Evolutionary conservation across 2,888 invertebrate genomes (phyloP).

Genomic region (Hydropsyche betteni): DNA sequence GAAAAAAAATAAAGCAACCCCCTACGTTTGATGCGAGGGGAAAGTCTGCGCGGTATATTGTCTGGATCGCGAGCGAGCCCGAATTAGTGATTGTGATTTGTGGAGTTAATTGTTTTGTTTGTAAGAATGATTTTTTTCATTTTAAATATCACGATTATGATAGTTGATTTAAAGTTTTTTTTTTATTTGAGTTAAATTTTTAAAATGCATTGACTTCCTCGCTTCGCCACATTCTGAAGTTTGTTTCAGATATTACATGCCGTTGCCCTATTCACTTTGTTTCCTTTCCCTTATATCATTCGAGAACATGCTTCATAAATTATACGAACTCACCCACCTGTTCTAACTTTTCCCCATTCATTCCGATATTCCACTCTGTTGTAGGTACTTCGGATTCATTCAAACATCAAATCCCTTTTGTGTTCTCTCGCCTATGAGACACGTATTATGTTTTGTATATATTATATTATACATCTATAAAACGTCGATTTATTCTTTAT

Average conservation of each 20-base stretch:
- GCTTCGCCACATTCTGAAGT: neutral
- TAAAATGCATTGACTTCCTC: too few species aligned
- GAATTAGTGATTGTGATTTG: too few species aligned
- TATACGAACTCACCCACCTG: conserved; percentile 32
- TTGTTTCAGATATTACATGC: conserved; percentile 29
- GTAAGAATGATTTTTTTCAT: too few species aligned
- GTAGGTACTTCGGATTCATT: conserved; percentile 21
- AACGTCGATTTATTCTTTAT: too few species aligned
- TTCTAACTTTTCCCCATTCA: conserved; percentile 32
- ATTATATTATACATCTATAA: too few species aligned
- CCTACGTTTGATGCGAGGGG: neutral
- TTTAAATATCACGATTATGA: too few species aligned
- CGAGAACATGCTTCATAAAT: conserved; percentile 31
- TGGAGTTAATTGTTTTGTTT: too few species aligned
- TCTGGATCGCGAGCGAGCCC: neutral
- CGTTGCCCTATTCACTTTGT: conserved; percentile 32
- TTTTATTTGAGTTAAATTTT: too few species aligned
- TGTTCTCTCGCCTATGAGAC: conserved; percentile 2
- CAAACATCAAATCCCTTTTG: conserved; percentile 32
- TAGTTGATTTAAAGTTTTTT: too few species aligned
- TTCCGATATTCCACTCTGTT: conserved; percentile 28
- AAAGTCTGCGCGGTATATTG: neutral
- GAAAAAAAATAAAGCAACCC: conserved; percentile 22
- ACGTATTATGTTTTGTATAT: too few species aligned
- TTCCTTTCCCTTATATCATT: conserved; percentile 30